Conservation (phyloP, 2,113 vertebrate genomes). For the Oncorhynchus clarkii region DNA sequence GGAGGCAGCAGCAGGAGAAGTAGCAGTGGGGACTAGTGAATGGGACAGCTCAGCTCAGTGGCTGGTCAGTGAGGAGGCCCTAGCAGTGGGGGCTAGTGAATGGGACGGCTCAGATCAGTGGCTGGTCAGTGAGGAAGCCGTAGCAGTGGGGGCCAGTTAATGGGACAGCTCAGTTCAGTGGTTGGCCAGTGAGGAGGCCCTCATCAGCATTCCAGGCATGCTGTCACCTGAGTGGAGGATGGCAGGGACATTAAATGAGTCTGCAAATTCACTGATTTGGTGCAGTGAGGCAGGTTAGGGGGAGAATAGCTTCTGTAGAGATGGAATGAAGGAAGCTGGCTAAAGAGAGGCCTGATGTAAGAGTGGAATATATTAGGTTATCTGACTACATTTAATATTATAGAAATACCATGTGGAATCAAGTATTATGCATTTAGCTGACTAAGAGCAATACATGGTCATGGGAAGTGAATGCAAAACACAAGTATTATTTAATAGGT, state of each 20-base stretch:
- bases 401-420: too few species aligned
- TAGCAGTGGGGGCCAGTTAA: slow-evolving; percentile 12
- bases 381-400: not conserved
- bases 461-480: too few species aligned
- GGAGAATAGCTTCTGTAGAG: slow-evolving; percentile 40
- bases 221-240: slow-evolving; percentile 70
- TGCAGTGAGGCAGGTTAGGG: slow-evolving; percentile 66
- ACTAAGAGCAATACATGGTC: too few species aligned
- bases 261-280: slow-evolving; percentile 73
- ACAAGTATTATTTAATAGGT: too few species aligned
- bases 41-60: not conserved
- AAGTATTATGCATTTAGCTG: not conserved
- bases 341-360: not conserved
- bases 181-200: slow-evolving; percentile 59
- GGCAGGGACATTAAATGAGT: slow-evolving; percentile 74
- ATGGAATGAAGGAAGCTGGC: slow-evolving; percentile 22
- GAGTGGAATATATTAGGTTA: not conserved
- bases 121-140: not conserved
- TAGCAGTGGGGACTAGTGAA: too few species aligned
- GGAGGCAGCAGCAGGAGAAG: not conserved
- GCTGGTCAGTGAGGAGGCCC: not conserved
- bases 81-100: too few species aligned
- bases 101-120: not conserved
- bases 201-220: slow-evolving; percentile 72
- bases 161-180: slow-evolving; percentile 46